Conservation (phyloP, 64 coral and sea anemone genomes). For the Porites lutea region DNA sequence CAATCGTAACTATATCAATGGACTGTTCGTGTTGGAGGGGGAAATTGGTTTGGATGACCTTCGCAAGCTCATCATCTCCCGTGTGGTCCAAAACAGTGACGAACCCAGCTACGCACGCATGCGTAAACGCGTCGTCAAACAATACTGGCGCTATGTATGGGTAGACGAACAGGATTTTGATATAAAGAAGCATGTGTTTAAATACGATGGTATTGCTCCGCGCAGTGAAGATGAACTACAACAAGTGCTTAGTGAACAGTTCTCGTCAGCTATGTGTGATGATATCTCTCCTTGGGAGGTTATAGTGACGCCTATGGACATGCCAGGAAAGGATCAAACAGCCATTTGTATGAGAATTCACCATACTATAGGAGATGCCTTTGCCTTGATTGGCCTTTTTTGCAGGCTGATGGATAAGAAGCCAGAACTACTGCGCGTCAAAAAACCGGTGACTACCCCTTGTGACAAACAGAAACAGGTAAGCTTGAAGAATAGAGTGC, state of each 20-base stretch:
- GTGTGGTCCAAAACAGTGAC: conserved; percentile 66
- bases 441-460: conserved; percentile 80
- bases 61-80: conserved; percentile 67
- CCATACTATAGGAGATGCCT: conserved; percentile 85
- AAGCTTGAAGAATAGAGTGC: not conserved
- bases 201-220: conserved; percentile 58
- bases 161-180: conserved; percentile 79
- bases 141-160: conserved; percentile 88
- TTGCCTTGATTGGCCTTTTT: conserved; percentile 80
- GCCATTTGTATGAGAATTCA: conserved; percentile 81
- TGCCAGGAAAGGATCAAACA: conserved; percentile 55
- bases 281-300: conserved; percentile 86
- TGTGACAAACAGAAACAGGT: conserved; percentile 86
- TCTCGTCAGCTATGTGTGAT: conserved; percentile 54
- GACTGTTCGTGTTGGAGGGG: conserved; percentile 83
- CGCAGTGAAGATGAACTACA: conserved; percentile 69
- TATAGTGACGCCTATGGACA: conserved; percentile 63
- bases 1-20: conserved; percentile 81
- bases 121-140: conserved; percentile 52
- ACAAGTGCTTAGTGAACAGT: conserved; percentile 47
- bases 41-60: conserved; percentile 60
- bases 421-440: conserved; percentile 79
- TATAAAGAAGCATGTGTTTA: conserved; percentile 61
- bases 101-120: conserved; percentile 85
- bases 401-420: conserved; percentile 80